These are phyloP conservation scores for Sigmodon hispidus DNA, from an alignment of 2,113 vertebrate species.

Conservation along the genomic window DNA sequence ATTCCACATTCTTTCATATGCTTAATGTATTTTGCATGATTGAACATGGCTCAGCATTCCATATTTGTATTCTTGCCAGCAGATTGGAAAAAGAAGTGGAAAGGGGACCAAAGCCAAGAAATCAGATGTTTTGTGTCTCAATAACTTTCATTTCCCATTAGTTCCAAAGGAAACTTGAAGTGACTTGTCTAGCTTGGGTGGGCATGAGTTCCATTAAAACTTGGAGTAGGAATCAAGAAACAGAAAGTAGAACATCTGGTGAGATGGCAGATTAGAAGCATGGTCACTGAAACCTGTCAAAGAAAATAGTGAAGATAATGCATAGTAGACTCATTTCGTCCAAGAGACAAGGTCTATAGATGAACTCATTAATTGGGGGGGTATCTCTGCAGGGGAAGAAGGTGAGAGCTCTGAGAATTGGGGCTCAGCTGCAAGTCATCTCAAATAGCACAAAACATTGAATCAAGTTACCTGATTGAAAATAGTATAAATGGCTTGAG, in stretches of 20 bases:
- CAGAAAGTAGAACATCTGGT: neutral
- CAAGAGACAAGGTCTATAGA: neutral
- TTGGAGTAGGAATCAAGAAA: neutral
- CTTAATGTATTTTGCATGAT: neutral
- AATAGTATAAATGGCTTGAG: neutral
- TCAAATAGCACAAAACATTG: neutral
- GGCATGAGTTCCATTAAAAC: conserved; percentile 4
- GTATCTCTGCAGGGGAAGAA: neutral
- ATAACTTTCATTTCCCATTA: neutral
- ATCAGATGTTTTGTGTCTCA: neutral
- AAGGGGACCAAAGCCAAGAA: neutral
- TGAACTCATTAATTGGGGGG: neutral
- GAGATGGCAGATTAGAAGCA: neutral
- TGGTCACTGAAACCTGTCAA: neutral
- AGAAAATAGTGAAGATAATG: neutral
- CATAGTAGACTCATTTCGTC: neutral
- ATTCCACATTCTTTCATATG: neutral
- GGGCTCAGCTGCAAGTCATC: neutral
- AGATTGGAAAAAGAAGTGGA: conserved; percentile 13
- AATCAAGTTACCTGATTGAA: neutral
- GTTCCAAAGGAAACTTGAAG: conserved; percentile 16
- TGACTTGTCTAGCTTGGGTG: conserved; percentile 17
- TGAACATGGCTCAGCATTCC: neutral
- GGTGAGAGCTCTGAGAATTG: neutral
- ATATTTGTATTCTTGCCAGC: neutral